phyloP scores from a whole-genome alignment of 2,797 vertebrate genomes.

The Cryptoblepharus egeriae region DNA sequence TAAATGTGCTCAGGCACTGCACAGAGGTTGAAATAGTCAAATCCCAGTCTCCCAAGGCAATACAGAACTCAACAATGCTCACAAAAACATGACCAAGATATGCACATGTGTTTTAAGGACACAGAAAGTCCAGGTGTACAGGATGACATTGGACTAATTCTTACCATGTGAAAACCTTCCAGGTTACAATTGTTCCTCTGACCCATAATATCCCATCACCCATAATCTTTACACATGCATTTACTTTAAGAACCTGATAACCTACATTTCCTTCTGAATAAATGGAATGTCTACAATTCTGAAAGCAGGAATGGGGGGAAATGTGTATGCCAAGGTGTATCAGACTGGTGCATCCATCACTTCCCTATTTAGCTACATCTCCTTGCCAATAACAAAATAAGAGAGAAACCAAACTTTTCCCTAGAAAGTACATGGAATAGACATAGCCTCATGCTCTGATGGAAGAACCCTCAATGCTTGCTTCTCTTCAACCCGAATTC shows the following conservation, averaged over 20 bases:
- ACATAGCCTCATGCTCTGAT: neutral
- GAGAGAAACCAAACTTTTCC: neutral
- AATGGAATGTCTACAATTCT: too few relatives aligned
- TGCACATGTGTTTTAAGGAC: neutral
- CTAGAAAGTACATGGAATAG: neutral
- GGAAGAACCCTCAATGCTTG: neutral
- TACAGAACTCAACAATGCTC: neutral
- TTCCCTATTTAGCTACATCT: neutral
- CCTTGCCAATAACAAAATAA: too few relatives aligned
- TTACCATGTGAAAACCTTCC: too few relatives aligned
- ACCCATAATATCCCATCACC: too few relatives aligned
- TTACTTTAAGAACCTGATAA: too few relatives aligned
- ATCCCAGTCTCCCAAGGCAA: neutral
- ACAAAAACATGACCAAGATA: neutral
- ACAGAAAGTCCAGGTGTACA: too few relatives aligned
- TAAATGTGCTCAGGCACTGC: neutral
- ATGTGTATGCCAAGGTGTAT: too few relatives aligned
- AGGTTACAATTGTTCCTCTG: too few relatives aligned
- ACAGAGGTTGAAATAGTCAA: neutral
- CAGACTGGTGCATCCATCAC: neutral
- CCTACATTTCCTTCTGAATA: too few relatives aligned
- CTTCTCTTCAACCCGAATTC: neutral
- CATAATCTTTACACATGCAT: too few relatives aligned
- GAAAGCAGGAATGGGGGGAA: too few relatives aligned
- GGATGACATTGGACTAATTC: too few relatives aligned